Conservation (phyloP, 2,888 invertebrate genomes). For the Clepsis dumicolana region DNA sequence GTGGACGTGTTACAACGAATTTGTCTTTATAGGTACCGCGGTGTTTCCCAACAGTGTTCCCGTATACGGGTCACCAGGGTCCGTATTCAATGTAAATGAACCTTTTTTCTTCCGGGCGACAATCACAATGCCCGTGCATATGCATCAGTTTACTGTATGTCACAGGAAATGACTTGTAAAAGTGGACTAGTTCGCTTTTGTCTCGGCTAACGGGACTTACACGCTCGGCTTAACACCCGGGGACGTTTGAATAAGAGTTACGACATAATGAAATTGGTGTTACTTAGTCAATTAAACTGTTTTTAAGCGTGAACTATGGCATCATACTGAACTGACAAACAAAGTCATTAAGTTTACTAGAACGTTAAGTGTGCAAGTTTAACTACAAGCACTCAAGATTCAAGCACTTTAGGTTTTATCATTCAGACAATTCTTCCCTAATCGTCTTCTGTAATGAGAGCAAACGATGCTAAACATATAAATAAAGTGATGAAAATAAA, state of each 20-base stretch:
- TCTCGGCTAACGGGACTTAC: slow-evolving; percentile 65
- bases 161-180: slow-evolving; percentile 68
- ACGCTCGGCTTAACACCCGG: slow-evolving; percentile 61
- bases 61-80: slow-evolving; percentile 51
- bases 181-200: slow-evolving; percentile 63
- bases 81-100: slow-evolving; percentile 72
- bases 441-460: neutral
- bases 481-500: neutral
- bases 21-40: slow-evolving; percentile 44
- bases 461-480: neutral
- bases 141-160: slow-evolving; percentile 58
- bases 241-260: slow-evolving; percentile 53
- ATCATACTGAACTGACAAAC: neutral
- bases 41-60: slow-evolving; percentile 50
- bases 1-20: slow-evolving; percentile 45
- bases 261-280: slow-evolving; percentile 1
- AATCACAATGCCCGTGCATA: slow-evolving; percentile 54
- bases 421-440: neutral
- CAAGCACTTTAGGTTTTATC: neutral
- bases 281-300: neutral
- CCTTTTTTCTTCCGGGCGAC: slow-evolving; percentile 60
- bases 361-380: neutral
- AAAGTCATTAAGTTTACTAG: neutral
- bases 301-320: neutral
- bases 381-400: neutral